Evolutionary conservation across 2,113 vertebrate genomes (phyloP), one percentile per base, ranked within the genome.

Genomic region (Cyrtonyx montezumae): DNA sequence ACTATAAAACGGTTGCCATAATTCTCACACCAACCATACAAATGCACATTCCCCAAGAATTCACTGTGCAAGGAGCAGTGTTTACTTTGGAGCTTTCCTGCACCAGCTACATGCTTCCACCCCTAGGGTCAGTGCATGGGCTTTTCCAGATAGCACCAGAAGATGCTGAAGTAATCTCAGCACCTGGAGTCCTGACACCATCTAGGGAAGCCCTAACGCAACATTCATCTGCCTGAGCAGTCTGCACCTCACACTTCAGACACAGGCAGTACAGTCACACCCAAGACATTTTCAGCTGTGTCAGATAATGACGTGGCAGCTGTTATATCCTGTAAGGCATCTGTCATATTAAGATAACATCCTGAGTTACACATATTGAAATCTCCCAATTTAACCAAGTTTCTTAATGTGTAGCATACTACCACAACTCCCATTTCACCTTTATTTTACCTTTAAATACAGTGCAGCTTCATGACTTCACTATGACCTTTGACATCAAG

Each of bases 11-110:
- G 3, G 13, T 17, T 77, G n/a, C 36, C 55, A 58, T 4, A 58
- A 9, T 62, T 49, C 22, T 58, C 4, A 0, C 19, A 65, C 13
- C 3, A 2, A 42, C 46, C 36, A 1, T 3, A 32, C 36, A 4
- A 40, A 45, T 0, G 0, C 4, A 3, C 19, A 55, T 25, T 73
- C 25, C 71, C 76, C 28, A 5, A 61, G 36, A n/a, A 49, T 78
- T 58, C 51, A 36, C 18, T 28, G 21, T 4, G 11, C 28, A 79
- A 84, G 28, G 2, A 67, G 34, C 23, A 71, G 11, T 0, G 19
- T 36, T 49, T 37, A n/a, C n/a, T 43, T 8, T 21, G 46, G 12
- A 67, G 34, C 13, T 71, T 66, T 67, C 15, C 21, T 30, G 46
- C 1, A 9, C 28, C 22, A 83, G 46, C 9, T 36, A 34, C 0